Conservation (phyloP, 2,113 vertebrate species). For the Perca fluviatilis region DNA sequence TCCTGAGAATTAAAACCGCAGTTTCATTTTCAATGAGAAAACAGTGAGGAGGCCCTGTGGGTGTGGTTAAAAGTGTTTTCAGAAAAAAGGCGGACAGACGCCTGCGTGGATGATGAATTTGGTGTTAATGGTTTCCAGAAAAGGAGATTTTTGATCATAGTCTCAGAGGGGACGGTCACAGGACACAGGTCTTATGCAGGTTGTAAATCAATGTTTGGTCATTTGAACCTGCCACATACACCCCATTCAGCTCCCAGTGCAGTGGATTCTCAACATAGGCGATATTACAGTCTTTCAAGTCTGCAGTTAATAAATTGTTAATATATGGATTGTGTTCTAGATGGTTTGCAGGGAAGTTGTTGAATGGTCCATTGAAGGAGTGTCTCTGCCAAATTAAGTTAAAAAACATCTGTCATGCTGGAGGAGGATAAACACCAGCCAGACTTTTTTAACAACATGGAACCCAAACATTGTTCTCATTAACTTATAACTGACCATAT, state of each 20-base stretch:
- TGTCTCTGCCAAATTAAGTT: not conserved
- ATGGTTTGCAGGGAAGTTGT: not conserved
- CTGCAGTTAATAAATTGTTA: not conserved
- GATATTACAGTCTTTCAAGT: not conserved
- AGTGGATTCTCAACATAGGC: slow-evolving; percentile 1
- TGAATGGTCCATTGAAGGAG: not conserved
- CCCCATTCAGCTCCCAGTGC: slow-evolving; percentile 30
- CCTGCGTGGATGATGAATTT: slow-evolving; percentile 70
- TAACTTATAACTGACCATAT: not conserved
- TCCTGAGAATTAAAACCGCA: slow-evolving; percentile 19
- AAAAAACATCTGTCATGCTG: not conserved
- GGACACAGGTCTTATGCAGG: slow-evolving; percentile 33
- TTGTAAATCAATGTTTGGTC: slow-evolving; percentile 50
- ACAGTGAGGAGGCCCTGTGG: slow-evolving; percentile 52
- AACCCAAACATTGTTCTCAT: not conserved
- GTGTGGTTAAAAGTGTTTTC: slow-evolving; percentile 67
- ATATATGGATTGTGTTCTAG: not conserved
- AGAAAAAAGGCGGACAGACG: slow-evolving; percentile 45
- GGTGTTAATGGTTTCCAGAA: slow-evolving; percentile 51
- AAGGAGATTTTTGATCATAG: slow-evolving; percentile 57
- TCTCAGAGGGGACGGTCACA: slow-evolving; percentile 17
- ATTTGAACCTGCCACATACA: slow-evolving; percentile 24
- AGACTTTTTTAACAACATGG: not conserved
- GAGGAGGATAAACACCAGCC: not conserved
- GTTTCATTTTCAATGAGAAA: slow-evolving; percentile 45